Evolutionary conservation across 2,797 vertebrate species (phyloP).

Genomic region (Lophius americanus): DNA sequence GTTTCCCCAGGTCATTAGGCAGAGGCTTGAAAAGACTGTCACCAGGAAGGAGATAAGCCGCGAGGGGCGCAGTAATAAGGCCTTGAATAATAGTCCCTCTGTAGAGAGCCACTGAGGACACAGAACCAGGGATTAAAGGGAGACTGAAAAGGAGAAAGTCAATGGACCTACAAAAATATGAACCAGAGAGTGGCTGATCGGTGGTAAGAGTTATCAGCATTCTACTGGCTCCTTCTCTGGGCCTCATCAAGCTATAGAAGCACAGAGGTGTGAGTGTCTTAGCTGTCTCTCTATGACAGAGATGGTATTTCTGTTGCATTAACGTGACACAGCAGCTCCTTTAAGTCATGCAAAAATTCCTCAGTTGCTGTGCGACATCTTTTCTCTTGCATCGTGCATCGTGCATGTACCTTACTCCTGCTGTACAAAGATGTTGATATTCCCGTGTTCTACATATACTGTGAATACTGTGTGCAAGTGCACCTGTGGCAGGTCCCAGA

Average conservation of each 20-base stretch:
- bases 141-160: slow-evolving; percentile 87
- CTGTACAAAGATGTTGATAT: slow-evolving; percentile 4
- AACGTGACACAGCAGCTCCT: slow-evolving; percentile 40
- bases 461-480: neutral
- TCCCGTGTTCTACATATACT: neutral
- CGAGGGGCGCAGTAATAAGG: slow-evolving; percentile 83
- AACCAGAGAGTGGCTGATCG: slow-evolving; percentile 77
- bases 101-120: slow-evolving; percentile 84
- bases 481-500: neutral
- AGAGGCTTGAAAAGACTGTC: slow-evolving; percentile 88
- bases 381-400: neutral
- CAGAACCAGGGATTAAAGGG: slow-evolving; percentile 85
- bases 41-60: slow-evolving; percentile 87
- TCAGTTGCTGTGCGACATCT: slow-evolving; percentile 19
- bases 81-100: slow-evolving; percentile 84
- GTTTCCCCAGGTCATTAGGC: slow-evolving; percentile 88
- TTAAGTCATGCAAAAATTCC: slow-evolving; percentile 36
- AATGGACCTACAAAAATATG: slow-evolving; percentile 86
- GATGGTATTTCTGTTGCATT: slow-evolving; percentile 57
- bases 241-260: slow-evolving; percentile 69
- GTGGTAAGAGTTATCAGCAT: slow-evolving; percentile 78
- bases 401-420: neutral
- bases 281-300: slow-evolving; percentile 44
- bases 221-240: slow-evolving; percentile 70
- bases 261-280: slow-evolving; percentile 51